phyloP scores from a whole-genome alignment of 92 coral and sea anemone species.

The Siderastrea radians region DNA sequence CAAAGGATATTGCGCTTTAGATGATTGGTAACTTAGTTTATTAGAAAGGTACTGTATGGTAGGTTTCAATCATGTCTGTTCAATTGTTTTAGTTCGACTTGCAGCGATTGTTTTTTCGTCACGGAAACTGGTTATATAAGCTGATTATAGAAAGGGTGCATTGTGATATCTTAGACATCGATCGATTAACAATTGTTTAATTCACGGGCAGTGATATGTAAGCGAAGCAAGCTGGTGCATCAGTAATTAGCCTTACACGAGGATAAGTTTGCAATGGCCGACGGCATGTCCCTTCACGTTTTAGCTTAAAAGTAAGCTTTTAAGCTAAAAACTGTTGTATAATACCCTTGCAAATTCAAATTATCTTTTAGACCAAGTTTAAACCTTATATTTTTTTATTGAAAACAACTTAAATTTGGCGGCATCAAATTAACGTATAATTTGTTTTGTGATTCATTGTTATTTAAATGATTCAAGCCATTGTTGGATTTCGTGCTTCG shows the following conservation, averaged over 20 bases:
- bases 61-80: not conserved
- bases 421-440: not conserved
- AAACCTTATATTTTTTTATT: not conserved
- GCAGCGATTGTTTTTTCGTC: not conserved
- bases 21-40: not conserved
- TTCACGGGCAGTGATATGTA: not conserved
- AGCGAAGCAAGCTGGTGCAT: too few species aligned
- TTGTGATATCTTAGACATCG: not conserved
- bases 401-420: slow-evolving; percentile 10
- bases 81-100: not conserved
- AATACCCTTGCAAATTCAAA: not conserved
- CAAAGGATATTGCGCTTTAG: not conserved
- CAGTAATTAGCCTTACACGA: not conserved
- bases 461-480: not conserved
- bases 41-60: not conserved
- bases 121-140: not conserved
- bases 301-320: too few species aligned
- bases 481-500: not conserved
- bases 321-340: too few species aligned
- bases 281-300: too few species aligned
- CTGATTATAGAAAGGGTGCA: not conserved
- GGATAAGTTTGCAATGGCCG: too few species aligned
- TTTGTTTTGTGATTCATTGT: slow-evolving; percentile 1
- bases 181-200: not conserved
- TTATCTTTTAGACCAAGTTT: not conserved